Base-by-base conservation (phyloP, 2,113 vertebrate species). In the Austrofundulus limnaeus region DNA sequence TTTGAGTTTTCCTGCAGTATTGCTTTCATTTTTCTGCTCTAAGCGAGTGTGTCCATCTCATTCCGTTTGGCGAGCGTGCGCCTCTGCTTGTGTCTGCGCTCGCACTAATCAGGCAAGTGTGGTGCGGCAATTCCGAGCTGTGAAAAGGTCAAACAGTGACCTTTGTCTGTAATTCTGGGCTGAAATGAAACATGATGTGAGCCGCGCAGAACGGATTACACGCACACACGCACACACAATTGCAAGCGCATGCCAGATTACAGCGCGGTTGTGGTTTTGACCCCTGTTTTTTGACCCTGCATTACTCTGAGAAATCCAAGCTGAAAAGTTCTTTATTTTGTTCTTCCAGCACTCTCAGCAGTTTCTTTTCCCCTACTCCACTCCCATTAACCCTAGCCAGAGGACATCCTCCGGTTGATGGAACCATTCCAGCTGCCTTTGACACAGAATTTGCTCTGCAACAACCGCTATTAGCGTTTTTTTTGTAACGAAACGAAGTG, bases 371-470 rank as follows among this genome's bases (percentile, higher is more conserved):
- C 66, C 76, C 84, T 76, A 80, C 87, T 89, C 82, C 80, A 86
- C 79, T 87, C 82, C 89, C 84, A 92, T 92, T 91, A 90, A 90
- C 88, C 89, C 84, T 20, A 70, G 85, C 80, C 84, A 88, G 80
- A 87, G 85, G 82, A 90, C 84, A 87, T 89, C 87, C 80, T 90
- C 83, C 75, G 62, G 75, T 58, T 85, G 87, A 91, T 89, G 87
- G 87, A 88, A 87, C 81, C 76, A 82, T 86, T 90, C 85, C 84
- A 84, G 84, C 78, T 87, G 80, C 81, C 87, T 85, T 82, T 89
- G 87, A 87, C 87, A 89, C 81, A 45, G 76, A 82, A 76, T 89
- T 81, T 83, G 84, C 85, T 83, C 78, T 70, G 71, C 84, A 90
- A 84, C 85, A 66, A 80, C 73, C 21, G 41, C 83, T 84, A 88